Percentiles rank a stretch among this genome's conserved stretches.
Conservation (phyloP, 2,888 invertebrate genomes). For the Leptinotarsa juncta region DNA sequence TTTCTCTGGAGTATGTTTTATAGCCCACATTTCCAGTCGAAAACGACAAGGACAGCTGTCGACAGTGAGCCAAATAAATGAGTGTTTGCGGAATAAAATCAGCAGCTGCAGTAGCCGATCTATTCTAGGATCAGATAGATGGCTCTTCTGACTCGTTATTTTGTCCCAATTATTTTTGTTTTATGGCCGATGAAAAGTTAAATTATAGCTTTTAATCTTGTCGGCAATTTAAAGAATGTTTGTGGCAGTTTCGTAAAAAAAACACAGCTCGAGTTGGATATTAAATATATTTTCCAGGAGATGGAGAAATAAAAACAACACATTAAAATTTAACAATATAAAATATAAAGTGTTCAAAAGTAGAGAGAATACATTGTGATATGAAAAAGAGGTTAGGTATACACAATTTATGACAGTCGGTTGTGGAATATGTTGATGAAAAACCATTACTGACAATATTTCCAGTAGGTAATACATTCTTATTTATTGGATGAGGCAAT, state of each 20-base stretch:
- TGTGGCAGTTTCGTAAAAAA: constrained; percentile 16
- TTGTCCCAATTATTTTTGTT: constrained; percentile 64
- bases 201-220: constrained; percentile 56
- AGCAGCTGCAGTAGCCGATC: constrained; percentile 61
- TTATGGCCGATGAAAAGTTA: constrained; percentile 61
- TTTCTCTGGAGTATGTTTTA: constrained; percentile 6
- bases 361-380: constrained; percentile 51
- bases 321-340: constrained; percentile 56
- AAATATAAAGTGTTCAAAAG: constrained; percentile 48
- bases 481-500: too few relatives aligned
- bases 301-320: constrained; percentile 59
- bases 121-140: constrained; percentile 62
- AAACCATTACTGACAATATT: neutral
- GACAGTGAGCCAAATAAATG: constrained; percentile 47
- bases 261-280: constrained; percentile 26
- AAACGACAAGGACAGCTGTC: constrained; percentile 46
- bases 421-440: neutral
- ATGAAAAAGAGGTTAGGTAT: constrained; percentile 44
- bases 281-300: constrained; percentile 45
- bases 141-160: constrained; percentile 59
- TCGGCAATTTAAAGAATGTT: constrained; percentile 41
- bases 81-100: constrained; percentile 49
- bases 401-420: constrained; percentile 35
- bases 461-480: too few relatives aligned
- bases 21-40: constrained; percentile 35